phyloP scores from a whole-genome alignment of 2,113 vertebrate genomes.

The Lagopus leucura region DNA sequence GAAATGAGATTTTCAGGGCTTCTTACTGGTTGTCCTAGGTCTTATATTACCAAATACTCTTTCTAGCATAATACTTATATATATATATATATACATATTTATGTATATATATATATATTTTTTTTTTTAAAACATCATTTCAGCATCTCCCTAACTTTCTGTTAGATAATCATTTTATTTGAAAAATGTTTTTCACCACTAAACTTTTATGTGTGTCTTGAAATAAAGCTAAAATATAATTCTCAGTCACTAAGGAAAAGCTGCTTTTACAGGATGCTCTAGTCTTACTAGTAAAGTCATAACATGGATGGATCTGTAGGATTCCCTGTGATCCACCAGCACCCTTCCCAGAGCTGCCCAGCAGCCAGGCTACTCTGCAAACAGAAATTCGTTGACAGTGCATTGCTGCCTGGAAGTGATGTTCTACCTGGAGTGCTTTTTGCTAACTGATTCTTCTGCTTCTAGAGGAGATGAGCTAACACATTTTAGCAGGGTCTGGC shows the following conservation, averaged over 20 bases:
- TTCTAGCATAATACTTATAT: neutral
- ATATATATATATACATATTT: neutral
- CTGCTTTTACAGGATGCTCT: neutral
- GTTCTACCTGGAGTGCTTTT: neutral
- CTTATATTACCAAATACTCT: constrained; percentile 14
- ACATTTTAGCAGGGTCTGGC: neutral
- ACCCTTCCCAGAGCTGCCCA: neutral
- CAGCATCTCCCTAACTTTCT: constrained; percentile 41
- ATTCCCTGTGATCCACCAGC: neutral
- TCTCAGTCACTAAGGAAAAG: constrained; percentile 7
- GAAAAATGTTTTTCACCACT: constrained; percentile 31
- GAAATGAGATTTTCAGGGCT: constrained; percentile 3
- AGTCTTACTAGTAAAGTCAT: neutral
- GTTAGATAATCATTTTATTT: constrained; percentile 3
- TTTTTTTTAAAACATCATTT: neutral
- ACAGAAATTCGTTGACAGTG: neutral
- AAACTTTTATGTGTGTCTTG: neutral
- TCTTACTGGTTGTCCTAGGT: neutral
- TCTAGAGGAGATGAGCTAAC: neutral
- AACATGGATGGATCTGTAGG: neutral
- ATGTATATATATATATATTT: too few species aligned
- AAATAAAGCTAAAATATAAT: constrained; percentile 53
- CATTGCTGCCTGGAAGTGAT: neutral
- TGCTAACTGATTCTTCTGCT: neutral
- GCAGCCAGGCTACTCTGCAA: neutral